Percentiles rank a stretch among this genome's conserved stretches.
These are phyloP conservation scores for Entelurus aequoreus DNA, from an alignment of 2,113 vertebrate genomes.

Conservation along the genomic window DNA sequence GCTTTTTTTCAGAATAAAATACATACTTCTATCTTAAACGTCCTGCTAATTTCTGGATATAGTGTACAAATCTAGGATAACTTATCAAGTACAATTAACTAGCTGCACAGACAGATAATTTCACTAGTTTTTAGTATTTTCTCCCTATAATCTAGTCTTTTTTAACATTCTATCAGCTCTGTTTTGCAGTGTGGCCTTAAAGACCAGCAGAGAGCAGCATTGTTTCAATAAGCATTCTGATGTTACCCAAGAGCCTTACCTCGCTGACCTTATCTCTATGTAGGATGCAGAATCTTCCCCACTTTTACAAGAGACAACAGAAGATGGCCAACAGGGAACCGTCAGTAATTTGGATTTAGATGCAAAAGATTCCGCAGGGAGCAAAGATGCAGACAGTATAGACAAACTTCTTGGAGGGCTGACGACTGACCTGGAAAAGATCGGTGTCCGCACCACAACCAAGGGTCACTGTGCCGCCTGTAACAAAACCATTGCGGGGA, in stretches of 20 bases:
- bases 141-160: no score
- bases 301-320: conserved; percentile 38
- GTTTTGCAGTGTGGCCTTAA: no score
- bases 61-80: no score
- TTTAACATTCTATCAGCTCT: no score
- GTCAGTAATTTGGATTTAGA: conserved; percentile 7
- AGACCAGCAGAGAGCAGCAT: conserved; percentile 52
- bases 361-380: conserved; percentile 12
- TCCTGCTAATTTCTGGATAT: no score
- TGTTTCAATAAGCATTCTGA: conserved; percentile 5
- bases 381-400: conserved; percentile 54
- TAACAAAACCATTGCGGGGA: conserved; percentile 79
- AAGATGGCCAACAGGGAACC: conserved; percentile 12
- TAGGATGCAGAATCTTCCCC: conserved; percentile 45
- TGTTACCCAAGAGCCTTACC: neutral
- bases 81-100: no score
- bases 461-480: conserved; percentile 80
- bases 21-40: no score
- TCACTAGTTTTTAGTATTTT: no score
- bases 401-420: conserved; percentile 82
- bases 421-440: conserved; percentile 80
- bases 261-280: conserved; percentile 4
- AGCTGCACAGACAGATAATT: no score
- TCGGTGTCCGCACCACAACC: conserved; percentile 76
- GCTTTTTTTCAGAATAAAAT: no score